Conservation (phyloP, 2,797 vertebrate species). For the Aldrovandia affinis region DNA sequence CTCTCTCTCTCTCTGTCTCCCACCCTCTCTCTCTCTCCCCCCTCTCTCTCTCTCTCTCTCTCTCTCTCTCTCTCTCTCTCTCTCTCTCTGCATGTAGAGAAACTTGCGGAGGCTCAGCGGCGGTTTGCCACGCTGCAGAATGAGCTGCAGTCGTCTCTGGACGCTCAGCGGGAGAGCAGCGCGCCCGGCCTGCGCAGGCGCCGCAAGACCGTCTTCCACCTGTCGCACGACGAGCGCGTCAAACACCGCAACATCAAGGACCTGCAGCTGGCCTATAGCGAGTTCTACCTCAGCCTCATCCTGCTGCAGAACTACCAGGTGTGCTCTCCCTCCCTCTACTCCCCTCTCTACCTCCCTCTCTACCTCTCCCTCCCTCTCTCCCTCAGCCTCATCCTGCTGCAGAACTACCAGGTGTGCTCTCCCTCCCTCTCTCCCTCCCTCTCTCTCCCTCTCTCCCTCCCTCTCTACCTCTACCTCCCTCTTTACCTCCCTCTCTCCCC, state of each 20-base stretch:
- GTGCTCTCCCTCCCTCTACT: slow-evolving; percentile 65
- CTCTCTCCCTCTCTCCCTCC: slow-evolving; percentile 74
- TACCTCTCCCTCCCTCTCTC: too few species aligned
- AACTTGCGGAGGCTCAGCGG: slow-evolving; percentile 94
- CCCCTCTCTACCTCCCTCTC: slow-evolving; percentile 74
- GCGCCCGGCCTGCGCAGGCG: slow-evolving; percentile 78
- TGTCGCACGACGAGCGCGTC: slow-evolving; percentile 93
- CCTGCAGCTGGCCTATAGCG: slow-evolving; percentile 97
- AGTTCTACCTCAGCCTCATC: slow-evolving; percentile 99
- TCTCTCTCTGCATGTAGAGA: slow-evolving; percentile 72
- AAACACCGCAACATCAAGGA: slow-evolving; percentile 96
- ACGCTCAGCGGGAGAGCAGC: slow-evolving; percentile 89
- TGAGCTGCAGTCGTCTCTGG: slow-evolving; percentile 94
- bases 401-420: slow-evolving; percentile 86
- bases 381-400: slow-evolving; percentile 97
- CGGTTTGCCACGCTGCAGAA: slow-evolving; percentile 94
- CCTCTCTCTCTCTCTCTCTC: neutral
- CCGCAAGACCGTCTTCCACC: slow-evolving; percentile 90
- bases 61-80: neutral
- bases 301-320: slow-evolving; percentile 93
- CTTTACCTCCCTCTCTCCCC: slow-evolving; percentile 67
- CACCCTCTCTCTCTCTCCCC: too few species aligned
- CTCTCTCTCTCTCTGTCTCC: too few species aligned
- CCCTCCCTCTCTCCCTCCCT: slow-evolving; percentile 68
- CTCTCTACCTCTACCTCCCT: slow-evolving; percentile 99